Base-by-base conservation (phyloP, 2,888 invertebrate genomes). In the Horisme vitalbata region DNA sequence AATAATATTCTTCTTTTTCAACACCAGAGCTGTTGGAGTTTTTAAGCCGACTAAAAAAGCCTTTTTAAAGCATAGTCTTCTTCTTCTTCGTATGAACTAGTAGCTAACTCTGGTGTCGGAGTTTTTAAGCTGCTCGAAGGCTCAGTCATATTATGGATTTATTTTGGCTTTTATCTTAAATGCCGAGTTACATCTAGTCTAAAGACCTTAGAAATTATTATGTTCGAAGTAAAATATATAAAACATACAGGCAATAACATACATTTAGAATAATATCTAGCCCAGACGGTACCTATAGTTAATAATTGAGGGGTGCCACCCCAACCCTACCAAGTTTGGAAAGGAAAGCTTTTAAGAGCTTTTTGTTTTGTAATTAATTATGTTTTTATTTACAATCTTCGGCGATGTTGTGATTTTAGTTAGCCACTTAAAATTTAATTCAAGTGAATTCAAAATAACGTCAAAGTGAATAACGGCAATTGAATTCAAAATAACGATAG, bases 321-420 rank as follows among this genome's bases (percentile, higher is more conserved):
- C 86, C 83, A 79, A 79, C 80, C 78, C 78, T 73, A 72, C 75
- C 65, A 74, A 73, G 78, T 79, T 79, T 79, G 77, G 77, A 80
- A 83, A 79, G 81, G 81, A 86, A 84, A 84, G 87, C 85, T 85
- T 86, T 88, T 87, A 85, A 85, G 82, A 83, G 86, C 82, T 86
- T 85, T 85, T 87, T 87, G 84, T 84, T 85, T 83, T 74, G 78
- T 86, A 85, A 88, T 88, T 86, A 84, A 79, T 83, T 84, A 78
- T 74, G 68, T 77, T 80, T 77, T 77, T 75, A 74, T 79, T 76
- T 76, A 72, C 67, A 68, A 69, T 71, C 61, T 62, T 72, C 69
- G 64, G 62, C 63, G 59, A 70, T 75, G 65, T 71, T 70, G 63
- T 71, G 66, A 66, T 70, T 74, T 54, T 54, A 56, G 45, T 51